phyloP scores from a whole-genome alignment of 2,113 vertebrate species.

The Lonchura striata region DNA sequence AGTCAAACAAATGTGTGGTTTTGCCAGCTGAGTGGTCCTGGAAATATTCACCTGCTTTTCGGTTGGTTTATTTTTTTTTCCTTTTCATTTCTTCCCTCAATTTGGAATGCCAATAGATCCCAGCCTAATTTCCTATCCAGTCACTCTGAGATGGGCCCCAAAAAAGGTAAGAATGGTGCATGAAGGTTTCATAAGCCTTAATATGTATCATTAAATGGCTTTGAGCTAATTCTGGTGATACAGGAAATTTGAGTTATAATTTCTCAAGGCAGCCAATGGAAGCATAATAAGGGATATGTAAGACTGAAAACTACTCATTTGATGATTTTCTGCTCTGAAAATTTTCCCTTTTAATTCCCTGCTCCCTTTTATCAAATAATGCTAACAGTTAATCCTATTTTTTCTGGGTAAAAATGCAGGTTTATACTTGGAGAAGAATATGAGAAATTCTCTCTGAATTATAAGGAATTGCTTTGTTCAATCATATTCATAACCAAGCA shows the following conservation, averaged over 20 bases:
- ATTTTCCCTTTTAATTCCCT: background rate
- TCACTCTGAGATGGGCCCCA: background rate
- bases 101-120: background rate
- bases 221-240: background rate
- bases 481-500: background rate
- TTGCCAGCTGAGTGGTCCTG: background rate
- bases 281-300: background rate
- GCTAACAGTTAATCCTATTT: background rate
- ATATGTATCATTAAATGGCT: background rate
- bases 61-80: accelerated
- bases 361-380: background rate
- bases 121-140: background rate
- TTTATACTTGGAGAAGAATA: background rate
- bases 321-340: background rate
- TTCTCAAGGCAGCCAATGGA: background rate
- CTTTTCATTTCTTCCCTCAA: background rate
- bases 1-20: background rate
- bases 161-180: background rate
- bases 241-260: background rate
- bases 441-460: background rate
- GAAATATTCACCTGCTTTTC: background rate
- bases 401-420: background rate
- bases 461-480: background rate
- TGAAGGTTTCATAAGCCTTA: background rate
- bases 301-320: background rate